phyloP scores from a whole-genome alignment of 2,797 vertebrate genomes.

The Knipowitschia caucasica region DNA sequence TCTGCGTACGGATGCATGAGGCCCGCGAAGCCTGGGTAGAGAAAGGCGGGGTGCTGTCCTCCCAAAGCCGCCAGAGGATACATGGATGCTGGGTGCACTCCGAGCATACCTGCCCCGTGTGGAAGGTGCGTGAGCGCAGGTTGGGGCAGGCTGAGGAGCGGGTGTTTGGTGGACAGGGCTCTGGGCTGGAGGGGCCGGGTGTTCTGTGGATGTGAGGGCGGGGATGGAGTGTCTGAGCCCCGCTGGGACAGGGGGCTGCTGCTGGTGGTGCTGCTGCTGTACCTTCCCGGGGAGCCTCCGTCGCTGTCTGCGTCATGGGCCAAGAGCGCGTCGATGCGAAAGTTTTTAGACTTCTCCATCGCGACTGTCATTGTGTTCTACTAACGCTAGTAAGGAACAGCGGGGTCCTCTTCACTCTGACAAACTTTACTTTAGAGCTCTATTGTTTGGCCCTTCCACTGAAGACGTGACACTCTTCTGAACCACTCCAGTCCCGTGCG shows the following conservation, averaged over 20 bases:
- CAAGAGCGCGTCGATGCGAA: slow-evolving; percentile 87
- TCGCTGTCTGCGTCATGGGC: slow-evolving; percentile 70
- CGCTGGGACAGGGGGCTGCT: slow-evolving; percentile 60
- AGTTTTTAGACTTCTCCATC: slow-evolving; percentile 88
- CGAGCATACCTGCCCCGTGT: slow-evolving; percentile 65
- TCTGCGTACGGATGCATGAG: slow-evolving; percentile 75
- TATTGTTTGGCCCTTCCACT: background rate
- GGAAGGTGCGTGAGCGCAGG: slow-evolving; percentile 74
- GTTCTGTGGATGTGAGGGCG: slow-evolving; percentile 35
- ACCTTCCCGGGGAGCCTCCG: slow-evolving; percentile 50
- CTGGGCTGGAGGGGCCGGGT: slow-evolving; percentile 41
- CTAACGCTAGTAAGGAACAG: background rate
- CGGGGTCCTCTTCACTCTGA: background rate
- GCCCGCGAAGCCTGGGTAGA: slow-evolving; percentile 77
- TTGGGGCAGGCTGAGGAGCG: slow-evolving; percentile 61
- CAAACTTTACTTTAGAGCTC: background rate
- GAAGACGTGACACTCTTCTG: slow-evolving; percentile 12
- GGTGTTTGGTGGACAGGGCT: slow-evolving; percentile 71
- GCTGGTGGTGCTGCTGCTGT: slow-evolving; percentile 58
- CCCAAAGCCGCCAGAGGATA: slow-evolving; percentile 75
- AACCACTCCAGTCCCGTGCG: slow-evolving; percentile 9
- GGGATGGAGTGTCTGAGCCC: slow-evolving; percentile 71
- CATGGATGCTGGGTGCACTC: slow-evolving; percentile 70
- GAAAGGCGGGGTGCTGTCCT: slow-evolving; percentile 76
- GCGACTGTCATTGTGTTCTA: slow-evolving; percentile 32